Evolutionary conservation across 2,113 vertebrate genomes (phyloP), one percentile per base, ranked within the genome.

Genomic region (Oxyruncus cristatus): DNA sequence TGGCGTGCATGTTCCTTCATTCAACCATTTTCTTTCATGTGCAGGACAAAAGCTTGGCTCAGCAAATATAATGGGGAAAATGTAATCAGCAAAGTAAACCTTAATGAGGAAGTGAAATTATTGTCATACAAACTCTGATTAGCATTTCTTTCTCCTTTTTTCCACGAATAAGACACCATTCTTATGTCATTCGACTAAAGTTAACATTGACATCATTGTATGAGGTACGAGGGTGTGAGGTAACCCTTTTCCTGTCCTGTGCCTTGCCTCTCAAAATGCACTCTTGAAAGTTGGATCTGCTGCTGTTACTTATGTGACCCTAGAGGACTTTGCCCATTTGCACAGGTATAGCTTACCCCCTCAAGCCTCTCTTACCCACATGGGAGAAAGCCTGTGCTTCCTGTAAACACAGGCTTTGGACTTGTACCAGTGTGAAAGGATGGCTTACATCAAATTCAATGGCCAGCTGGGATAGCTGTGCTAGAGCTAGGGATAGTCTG

Each of bases 91-190:
- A 55, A 22, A 24, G 21, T 77, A 39, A 50, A 20, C 55, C 12
- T 63, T 68, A 73, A 81, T 59, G 47, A 92, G 94, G 91, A 96
- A 95, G 76, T 85, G 79, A 86, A 95, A 93, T 80, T 84, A 35
- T 53, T 63, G 76, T 68, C 35, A 16, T n/a, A 23, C 3, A 50
- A 13, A 12, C 71, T 87, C 52, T 67, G 42, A 92, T 52, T 41
- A 68, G 24, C 19, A 46, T 75, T 89, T 91, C 15, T 89, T 90
- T 68, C 5, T 88, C 55, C 9, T 12, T 84, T 74, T 55, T 92
- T 77, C 89, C 42, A 13, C 6, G 52, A 89, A 35, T 22, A 28
- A 28, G 76, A 27, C 18, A 5, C 10, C 15, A 19, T 37, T 55
- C 62, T 92, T 71, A 39, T 5, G 22, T 80, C 20, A 75, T 41